Percentiles rank a stretch among this genome's conserved stretches.
Evolutionary conservation across 2,888 invertebrate species (phyloP).

Genomic region (Drosophila sordidula): DNA sequence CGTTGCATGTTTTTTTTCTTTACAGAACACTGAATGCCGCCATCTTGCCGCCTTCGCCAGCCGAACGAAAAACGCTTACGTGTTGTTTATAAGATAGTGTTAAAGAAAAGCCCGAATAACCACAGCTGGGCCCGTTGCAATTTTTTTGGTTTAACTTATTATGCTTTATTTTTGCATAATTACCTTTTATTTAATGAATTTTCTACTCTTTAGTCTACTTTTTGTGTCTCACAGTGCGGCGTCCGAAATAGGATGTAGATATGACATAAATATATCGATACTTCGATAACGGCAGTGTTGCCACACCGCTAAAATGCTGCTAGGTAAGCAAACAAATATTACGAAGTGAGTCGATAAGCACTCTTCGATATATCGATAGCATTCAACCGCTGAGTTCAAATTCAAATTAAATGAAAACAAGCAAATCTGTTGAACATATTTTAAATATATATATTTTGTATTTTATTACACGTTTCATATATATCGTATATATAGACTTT

Average conservation of each 20-base stretch:
- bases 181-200: constrained; percentile 29
- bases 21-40: constrained; percentile 39
- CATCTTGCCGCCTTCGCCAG: constrained; percentile 52
- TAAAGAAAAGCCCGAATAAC: background rate
- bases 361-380: background rate
- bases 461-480: constrained; percentile 74
- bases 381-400: background rate
- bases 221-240: constrained; percentile 35
- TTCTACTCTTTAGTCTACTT: constrained; percentile 8
- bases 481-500: constrained; percentile 75
- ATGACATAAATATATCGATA: constrained; percentile 18
- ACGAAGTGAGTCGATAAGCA: background rate
- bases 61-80: constrained; percentile 48
- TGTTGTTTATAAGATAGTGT: constrained; percentile 18
- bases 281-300: constrained; percentile 3
- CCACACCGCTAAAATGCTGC: constrained; percentile 10
- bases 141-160: background rate
- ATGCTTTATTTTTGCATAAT: background rate
- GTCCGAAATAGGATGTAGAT: constrained; percentile 27
- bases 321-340: background rate
- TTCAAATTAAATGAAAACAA: background rate
- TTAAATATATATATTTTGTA: constrained; percentile 75
- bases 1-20: constrained; percentile 7
- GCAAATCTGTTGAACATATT: constrained; percentile 50
- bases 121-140: background rate